Evolutionary conservation across 2,113 vertebrate species (phyloP).

Genomic region (Podarcis raffonei): DNA sequence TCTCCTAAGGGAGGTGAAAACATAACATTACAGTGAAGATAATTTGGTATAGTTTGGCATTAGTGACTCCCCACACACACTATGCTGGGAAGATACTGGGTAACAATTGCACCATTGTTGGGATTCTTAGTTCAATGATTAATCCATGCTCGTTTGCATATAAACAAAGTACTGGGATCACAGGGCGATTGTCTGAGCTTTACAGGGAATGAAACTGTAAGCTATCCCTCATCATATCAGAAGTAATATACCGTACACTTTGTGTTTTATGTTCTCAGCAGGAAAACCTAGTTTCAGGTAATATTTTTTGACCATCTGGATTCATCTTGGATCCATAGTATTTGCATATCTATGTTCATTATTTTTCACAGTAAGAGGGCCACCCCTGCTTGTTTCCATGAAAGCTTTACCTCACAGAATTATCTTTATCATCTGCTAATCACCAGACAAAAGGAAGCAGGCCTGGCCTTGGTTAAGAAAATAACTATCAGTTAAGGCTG

Average conservation of each 20-base stretch:
- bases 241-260: not conserved
- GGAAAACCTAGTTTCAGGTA: not conserved
- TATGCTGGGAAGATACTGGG: not conserved
- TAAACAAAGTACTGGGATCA: not conserved
- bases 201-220: not conserved
- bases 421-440: not conserved
- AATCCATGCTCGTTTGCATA: not conserved
- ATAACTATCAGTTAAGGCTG: not conserved
- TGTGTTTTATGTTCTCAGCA: not conserved
- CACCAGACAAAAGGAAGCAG: not conserved
- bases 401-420: not conserved
- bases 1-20: too few relatives aligned
- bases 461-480: not conserved
- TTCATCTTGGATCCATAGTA: not conserved
- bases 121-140: not conserved
- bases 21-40: not conserved
- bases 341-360: not conserved
- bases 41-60: not conserved
- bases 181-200: not conserved
- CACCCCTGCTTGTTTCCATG: not conserved
- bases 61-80: not conserved
- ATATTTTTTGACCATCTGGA: not conserved
- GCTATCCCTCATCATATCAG: not conserved
- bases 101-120: not conserved
- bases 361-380: too few relatives aligned